Percentiles rank a stretch among this genome's conserved stretches.
These are phyloP conservation scores for Antedon mediterranea DNA, from an alignment of 53 echinoderm and acorn worm species.

Conservation along the genomic window DNA sequence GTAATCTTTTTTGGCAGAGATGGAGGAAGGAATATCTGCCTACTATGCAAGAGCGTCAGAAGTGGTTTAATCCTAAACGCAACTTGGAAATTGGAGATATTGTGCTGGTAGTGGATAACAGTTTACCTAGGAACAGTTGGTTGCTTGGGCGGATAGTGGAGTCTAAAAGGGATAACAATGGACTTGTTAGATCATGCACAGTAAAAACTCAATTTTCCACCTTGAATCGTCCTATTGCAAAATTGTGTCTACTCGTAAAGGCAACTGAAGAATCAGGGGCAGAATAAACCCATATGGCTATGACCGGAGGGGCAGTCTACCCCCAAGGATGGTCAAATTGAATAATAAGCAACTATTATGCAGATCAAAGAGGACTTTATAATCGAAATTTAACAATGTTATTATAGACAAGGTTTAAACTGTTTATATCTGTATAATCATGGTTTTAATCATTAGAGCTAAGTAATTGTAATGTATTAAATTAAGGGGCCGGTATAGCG, in stretches of 20 bases:
- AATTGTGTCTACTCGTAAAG: slow-evolving; percentile 12
- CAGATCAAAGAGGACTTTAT: too few relatives aligned
- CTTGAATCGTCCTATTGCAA: slow-evolving; percentile 4
- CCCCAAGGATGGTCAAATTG: too few relatives aligned
- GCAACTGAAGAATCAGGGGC: too few relatives aligned
- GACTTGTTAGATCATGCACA: slow-evolving; percentile 7
- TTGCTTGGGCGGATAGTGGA: background rate
- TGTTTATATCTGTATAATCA: too few relatives aligned
- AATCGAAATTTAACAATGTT: too few relatives aligned
- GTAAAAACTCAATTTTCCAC: background rate
- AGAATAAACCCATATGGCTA: too few relatives aligned
- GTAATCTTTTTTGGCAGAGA: slow-evolving; percentile 26
- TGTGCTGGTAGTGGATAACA: slow-evolving; percentile 24
- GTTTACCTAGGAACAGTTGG: slow-evolving; percentile 6
- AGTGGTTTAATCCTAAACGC: slow-evolving; percentile 11
- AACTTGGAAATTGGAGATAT: slow-evolving; percentile 24
- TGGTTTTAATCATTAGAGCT: too few relatives aligned
- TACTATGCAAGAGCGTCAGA: slow-evolving; percentile 21
- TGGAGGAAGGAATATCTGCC: slow-evolving; percentile 35
- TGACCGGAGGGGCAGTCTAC: too few relatives aligned
- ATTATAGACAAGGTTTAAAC: too few relatives aligned
- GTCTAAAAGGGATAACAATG: slow-evolving; percentile 8
- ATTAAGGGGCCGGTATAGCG: too few relatives aligned
- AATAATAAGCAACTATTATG: too few relatives aligned
- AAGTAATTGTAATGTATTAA: too few relatives aligned